Base-by-base conservation (phyloP, 2,888 invertebrate genomes). In the Trisateles emortualis region DNA sequence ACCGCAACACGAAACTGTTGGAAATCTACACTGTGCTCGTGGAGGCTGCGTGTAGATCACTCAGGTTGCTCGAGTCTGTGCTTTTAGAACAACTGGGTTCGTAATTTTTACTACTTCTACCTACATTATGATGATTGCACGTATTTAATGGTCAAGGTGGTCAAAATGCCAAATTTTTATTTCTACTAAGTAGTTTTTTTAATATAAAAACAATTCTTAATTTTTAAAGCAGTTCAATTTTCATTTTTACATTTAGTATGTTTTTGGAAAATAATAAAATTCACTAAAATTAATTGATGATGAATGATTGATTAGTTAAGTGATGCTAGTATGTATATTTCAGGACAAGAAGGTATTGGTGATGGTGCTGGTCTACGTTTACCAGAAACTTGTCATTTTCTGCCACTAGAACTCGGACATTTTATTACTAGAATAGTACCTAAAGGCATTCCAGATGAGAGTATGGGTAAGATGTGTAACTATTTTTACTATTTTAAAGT, bases 371-470 rank as follows among this genome's bases (percentile, higher is more conserved):
- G 87, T 3, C 68, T 95, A n/a, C 88, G 92, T 61, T 83, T 94
- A 46, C 95, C 96, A 11, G 94, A 95, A 83, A 94, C 95, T 38
- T 95, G 95, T 80, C 98, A 98, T 83, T 98, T 96, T 80, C 94
- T 95, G 62, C 96, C 96, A 9, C 81, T 88, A 59, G 94, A 94
- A 61, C 94, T 96, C 71, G 96, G 96, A 0, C 97, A 97, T 84
- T 96, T 97, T 72, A 81, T 98, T 14, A 96, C 97, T 8, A 93
- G 96, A 65, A 92, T 96, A 36, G 96, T 96, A 78, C 95, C 96
- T 11, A 94, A 94, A 72, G 94, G 93, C 51, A 90, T 94, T 41
- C 88, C 94, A 3, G 96, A 97, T 76, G 95, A 95, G 60, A 94
- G 94, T 64, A 94, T 95, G 80, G 94, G 96, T 95, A 93, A 93